phyloP scores from a whole-genome alignment of 2,113 vertebrate genomes.

The Tyto alba region DNA sequence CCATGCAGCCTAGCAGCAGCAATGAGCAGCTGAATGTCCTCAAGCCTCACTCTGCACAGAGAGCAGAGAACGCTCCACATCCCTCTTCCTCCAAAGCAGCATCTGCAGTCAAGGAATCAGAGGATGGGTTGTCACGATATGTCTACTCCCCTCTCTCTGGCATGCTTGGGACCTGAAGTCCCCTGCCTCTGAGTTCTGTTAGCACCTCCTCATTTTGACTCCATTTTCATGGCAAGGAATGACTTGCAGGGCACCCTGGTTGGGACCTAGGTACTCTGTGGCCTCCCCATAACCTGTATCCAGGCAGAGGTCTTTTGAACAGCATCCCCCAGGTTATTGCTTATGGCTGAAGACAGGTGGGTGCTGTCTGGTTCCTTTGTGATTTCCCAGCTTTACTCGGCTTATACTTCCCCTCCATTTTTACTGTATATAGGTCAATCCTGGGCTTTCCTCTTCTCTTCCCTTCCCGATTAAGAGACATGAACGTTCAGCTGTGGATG shows the following conservation, averaged over 20 bases:
- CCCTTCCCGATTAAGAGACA: background rate
- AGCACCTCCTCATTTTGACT: background rate
- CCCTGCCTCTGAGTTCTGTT: background rate
- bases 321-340: background rate
- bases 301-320: background rate
- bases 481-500: background rate
- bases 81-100: background rate
- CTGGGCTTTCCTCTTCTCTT: background rate
- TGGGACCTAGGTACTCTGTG: background rate
- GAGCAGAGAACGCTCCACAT: background rate
- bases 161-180: background rate
- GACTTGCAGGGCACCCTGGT: background rate
- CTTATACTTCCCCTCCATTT: background rate
- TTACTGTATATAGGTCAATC: background rate
- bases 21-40: background rate
- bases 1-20: conserved; percentile 38
- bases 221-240: background rate
- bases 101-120: background rate
- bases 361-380: background rate
- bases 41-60: background rate
- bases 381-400: background rate
- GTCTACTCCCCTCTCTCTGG: background rate
- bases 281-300: background rate
- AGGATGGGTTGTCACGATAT: background rate
- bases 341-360: background rate